Percentiles rank a stretch among this genome's conserved stretches.
Conservation (phyloP, 2,797 vertebrate genomes). For the Micromesistius poutassou region DNA sequence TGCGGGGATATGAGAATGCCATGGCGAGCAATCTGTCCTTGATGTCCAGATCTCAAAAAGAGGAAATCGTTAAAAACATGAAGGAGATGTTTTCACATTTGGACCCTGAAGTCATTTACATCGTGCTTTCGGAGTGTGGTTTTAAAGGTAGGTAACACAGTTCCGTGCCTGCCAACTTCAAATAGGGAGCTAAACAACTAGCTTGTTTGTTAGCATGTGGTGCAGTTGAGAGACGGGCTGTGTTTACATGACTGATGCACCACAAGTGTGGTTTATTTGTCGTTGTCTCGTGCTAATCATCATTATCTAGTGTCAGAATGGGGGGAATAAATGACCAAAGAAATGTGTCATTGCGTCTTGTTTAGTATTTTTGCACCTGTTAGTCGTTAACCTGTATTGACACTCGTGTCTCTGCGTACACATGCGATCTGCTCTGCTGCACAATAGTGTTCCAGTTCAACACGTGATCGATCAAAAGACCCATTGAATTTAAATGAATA, state of each 20-base stretch:
- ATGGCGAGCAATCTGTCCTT: constrained; percentile 42
- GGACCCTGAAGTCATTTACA: constrained; percentile 90
- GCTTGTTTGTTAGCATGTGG: constrained; percentile 19
- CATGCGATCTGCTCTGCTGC: background rate
- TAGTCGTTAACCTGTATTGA: background rate
- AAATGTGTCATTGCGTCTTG: background rate
- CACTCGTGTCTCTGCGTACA: background rate
- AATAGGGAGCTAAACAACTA: constrained; percentile 27
- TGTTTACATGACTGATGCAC: background rate
- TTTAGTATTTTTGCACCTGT: background rate
- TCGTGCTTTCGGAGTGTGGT: constrained; percentile 92
- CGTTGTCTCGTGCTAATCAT: background rate
- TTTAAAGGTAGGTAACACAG: constrained; percentile 84
- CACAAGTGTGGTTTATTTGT: background rate
- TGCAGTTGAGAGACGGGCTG: background rate
- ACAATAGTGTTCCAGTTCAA: background rate
- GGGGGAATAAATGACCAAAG: background rate
- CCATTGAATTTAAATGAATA: background rate
- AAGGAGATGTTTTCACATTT: constrained; percentile 94
- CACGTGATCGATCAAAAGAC: background rate
- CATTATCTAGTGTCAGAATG: background rate
- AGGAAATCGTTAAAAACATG: constrained; percentile 80
- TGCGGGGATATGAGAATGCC: constrained; percentile 9
- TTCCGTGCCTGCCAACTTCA: constrained; percentile 6
- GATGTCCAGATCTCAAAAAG: constrained; percentile 55